Evolutionary conservation across 1,140 invertebrate species (phyloP), one percentile per base, ranked within the genome.

Genomic region (Scaptomyza graminum): DNA sequence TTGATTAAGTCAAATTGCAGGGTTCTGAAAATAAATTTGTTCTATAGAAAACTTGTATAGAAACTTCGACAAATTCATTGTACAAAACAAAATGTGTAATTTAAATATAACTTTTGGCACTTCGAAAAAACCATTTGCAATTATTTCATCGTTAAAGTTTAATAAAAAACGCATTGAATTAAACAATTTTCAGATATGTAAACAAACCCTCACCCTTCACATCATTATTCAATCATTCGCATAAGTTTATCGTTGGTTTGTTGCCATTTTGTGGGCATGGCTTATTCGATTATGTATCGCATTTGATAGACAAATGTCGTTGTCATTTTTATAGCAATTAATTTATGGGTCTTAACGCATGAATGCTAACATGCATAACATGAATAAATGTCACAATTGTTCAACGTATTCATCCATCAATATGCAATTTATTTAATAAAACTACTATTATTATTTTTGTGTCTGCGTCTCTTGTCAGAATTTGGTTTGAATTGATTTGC

Each of bases 331-430:
- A 77, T 74, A 25, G 51, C 72, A 77, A 77, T 71, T 77, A 75
- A 77, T 74, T 77, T 77, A 77, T 77, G 72, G 66, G 34, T 52
- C 60, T 71, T 59, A 25, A 71, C 61, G 72, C 72, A 71, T 75
- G 72, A 77, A 74, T 70, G 74, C 54, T 34, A 60, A 71, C 54
- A 71, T 66, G 68, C 66, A 72, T 66, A 72, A 65, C 65, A 77
- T 70, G 72, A 71, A 77, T 77, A 74, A 77, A 75, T 77, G 75
- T 75, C 75, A 77, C 66, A 77, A 77, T 51, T 75, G 75, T 57
- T 62, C 34, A 47, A 39, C 61, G 67, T 56, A 71, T 65, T 77
- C 72, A 75, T 77, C 75, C 74, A 77, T 77, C 75, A 77, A 75
- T 71, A 71, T 75, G 74, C 72, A 70, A 77, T 77, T 75, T 74